phyloP scores from a whole-genome alignment of 1,140 invertebrate species.

The Philotrypesis tridentata region DNA sequence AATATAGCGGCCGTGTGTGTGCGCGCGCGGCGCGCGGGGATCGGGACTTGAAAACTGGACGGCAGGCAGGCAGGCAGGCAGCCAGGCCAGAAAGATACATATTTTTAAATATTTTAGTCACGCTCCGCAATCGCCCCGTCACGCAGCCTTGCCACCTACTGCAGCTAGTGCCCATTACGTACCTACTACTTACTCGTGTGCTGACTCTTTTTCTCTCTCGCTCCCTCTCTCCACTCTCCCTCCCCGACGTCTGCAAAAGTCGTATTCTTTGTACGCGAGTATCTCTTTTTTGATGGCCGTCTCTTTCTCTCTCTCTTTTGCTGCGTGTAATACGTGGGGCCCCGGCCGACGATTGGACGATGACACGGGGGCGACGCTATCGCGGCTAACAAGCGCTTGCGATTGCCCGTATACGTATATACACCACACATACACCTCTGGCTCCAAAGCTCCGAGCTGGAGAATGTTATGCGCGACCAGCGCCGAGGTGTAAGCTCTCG shows the following conservation, averaged over 20 bases:
- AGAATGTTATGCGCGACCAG: no score
- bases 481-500: no score
- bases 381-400: not conserved
- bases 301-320: no score
- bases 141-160: conserved; percentile 72
- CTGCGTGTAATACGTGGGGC: no score
- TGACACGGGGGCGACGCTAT: not conserved
- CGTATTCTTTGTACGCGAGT: not conserved
- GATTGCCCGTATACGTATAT: no score
- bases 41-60: conserved; percentile 71
- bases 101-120: conserved; percentile 76
- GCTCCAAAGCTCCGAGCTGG: no score
- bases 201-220: not conserved
- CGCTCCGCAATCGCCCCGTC: conserved; percentile 74
- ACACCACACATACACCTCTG: no score
- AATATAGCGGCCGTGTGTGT: conserved; percentile 66
- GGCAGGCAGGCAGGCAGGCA: conserved; percentile 64
- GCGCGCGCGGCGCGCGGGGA: conserved; percentile 48
- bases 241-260: not conserved
- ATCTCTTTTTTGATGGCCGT: not conserved
- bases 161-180: conserved; percentile 69
- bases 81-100: conserved; percentile 74
- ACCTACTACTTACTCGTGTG: conserved; percentile 61
- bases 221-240: not conserved
- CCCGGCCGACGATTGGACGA: not conserved